Evolutionary conservation across 2,797 vertebrate genomes (phyloP).

Genomic region (Oophaga sylvatica): DNA sequence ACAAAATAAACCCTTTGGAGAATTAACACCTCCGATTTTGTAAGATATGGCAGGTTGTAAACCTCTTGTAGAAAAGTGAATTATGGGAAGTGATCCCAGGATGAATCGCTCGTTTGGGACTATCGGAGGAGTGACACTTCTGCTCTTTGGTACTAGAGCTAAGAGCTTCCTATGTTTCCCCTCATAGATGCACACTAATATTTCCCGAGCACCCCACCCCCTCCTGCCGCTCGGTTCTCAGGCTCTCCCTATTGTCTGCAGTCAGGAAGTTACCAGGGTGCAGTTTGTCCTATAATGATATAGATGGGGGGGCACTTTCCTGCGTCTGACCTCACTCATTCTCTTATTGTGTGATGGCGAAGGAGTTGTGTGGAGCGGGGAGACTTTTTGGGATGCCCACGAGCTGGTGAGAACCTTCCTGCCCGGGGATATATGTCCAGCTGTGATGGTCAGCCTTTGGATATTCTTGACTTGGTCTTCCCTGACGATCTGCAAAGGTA

Average conservation of each 20-base stretch:
- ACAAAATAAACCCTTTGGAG: background rate
- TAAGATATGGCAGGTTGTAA: background rate
- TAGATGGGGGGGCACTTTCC: conserved; percentile 58
- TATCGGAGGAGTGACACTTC: background rate
- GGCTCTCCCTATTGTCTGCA: conserved; percentile 60
- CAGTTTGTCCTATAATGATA: conserved; percentile 61
- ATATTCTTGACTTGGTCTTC: background rate
- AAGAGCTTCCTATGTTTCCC: background rate
- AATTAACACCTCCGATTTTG: background rate
- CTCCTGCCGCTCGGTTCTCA: conserved; percentile 55
- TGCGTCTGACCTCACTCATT: conserved; percentile 60
- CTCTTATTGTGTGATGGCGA: conserved; percentile 57
- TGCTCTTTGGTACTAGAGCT: background rate
- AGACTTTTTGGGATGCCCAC: background rate
- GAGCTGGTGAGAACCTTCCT: conserved; percentile 18
- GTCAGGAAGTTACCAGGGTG: conserved; percentile 59
- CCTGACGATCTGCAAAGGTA: conserved; percentile 43
- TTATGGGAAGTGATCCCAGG: background rate
- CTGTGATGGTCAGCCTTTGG: conserved; percentile 50
- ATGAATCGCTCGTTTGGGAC: background rate
- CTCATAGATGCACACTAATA: conserved; percentile 30
- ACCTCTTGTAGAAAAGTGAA: background rate
- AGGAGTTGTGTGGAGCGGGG: conserved; percentile 43
- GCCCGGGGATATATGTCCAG: conserved; percentile 8
- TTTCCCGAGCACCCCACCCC: conserved; percentile 49